Conservation (phyloP, 2,888 invertebrate genomes). For the Perizoma flavofasciatum region DNA sequence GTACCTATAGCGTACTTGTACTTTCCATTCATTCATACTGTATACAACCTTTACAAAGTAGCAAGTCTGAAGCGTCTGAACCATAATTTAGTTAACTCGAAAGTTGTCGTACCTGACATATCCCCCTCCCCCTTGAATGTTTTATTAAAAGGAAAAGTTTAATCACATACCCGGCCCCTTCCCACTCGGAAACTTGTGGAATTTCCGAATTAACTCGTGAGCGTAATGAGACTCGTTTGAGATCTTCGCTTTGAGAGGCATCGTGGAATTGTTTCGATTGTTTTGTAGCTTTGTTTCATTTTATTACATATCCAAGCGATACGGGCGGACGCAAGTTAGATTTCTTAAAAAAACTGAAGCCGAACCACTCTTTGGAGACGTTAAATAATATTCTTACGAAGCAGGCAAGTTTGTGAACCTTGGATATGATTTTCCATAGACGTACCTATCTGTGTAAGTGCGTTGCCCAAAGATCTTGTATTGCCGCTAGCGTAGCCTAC, state of each 20-base stretch:
- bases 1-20: too few relatives aligned
- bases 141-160: constrained; percentile 52
- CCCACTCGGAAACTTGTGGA: constrained; percentile 40
- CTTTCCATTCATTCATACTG: too few relatives aligned
- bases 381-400: too few relatives aligned
- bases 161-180: constrained; percentile 40
- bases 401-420: too few relatives aligned
- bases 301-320: not conserved
- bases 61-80: constrained; percentile 27
- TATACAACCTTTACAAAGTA: constrained; percentile 9
- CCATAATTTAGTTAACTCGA: constrained; percentile 54
- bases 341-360: too few relatives aligned
- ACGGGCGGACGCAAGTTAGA: too few relatives aligned
- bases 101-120: constrained; percentile 50
- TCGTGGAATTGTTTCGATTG: constrained; percentile 26
- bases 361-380: too few relatives aligned
- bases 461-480: too few relatives aligned
- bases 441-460: too few relatives aligned
- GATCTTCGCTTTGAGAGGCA: constrained; percentile 30
- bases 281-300: constrained; percentile 19
- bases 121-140: constrained; percentile 41
- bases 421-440: too few relatives aligned
- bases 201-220: constrained; percentile 48
- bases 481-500: too few relatives aligned
- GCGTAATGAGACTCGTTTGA: constrained; percentile 41